phyloP scores from a whole-genome alignment of 2,113 vertebrate species.

The Dipodomys stephensi region DNA sequence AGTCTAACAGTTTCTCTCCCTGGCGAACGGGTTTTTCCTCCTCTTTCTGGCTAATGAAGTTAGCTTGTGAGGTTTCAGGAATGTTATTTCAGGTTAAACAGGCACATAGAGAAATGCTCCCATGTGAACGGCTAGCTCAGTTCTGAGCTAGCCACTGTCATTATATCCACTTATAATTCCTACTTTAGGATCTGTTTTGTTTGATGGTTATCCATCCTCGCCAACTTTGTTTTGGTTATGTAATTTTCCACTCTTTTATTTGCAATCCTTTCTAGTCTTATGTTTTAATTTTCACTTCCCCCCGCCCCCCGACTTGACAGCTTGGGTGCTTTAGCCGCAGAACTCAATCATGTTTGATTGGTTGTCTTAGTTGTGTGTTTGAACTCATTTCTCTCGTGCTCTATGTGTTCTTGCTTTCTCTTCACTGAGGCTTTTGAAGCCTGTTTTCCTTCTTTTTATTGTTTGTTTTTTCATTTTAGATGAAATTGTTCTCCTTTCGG shows the following conservation, averaged over 20 bases:
- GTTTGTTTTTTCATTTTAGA: not conserved
- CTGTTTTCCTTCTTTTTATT: not conserved
- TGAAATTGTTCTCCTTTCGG: not conserved
- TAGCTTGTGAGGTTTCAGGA: no score
- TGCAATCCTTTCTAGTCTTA: not conserved
- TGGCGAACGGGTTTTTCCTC: not conserved
- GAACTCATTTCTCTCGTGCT: not conserved
- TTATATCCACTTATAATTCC: not conserved
- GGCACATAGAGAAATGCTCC: fast-evolving
- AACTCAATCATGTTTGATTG: not conserved
- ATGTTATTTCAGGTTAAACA: not conserved
- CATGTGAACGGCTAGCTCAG: fast-evolving
- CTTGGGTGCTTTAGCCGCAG: not conserved
- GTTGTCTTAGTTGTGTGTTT: not conserved
- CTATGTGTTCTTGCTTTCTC: not conserved
- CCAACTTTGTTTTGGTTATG: not conserved
- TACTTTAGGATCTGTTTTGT: not conserved
- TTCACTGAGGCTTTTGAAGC: not conserved
- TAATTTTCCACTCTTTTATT: not conserved
- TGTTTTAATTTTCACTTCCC: not conserved
- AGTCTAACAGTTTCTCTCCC: not conserved
- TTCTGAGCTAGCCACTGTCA: fast-evolving
- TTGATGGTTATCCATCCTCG: not conserved
- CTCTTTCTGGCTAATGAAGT: not conserved
- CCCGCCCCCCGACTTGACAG: not conserved